These are phyloP conservation scores for Keiferia lycopersicella DNA, from an alignment of 2,888 invertebrate species.

Conservation along the genomic window DNA sequence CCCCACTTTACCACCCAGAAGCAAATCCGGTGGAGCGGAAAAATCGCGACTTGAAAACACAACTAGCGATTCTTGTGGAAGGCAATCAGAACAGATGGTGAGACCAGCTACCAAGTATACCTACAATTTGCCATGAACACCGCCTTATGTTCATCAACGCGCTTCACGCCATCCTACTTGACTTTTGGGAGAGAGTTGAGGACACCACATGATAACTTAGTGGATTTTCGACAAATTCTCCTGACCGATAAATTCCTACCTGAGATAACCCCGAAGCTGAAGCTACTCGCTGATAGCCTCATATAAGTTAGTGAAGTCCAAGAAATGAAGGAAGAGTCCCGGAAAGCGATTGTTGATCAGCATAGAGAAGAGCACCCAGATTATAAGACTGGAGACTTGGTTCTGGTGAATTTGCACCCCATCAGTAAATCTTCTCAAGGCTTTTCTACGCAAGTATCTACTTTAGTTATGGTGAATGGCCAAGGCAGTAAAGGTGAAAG, in stretches of 20 bases:
- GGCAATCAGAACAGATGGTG: slow-evolving; percentile 37
- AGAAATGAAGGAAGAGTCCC: slow-evolving; percentile 31
- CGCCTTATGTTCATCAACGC: slow-evolving; percentile 31
- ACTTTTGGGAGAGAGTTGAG: slow-evolving; percentile 41
- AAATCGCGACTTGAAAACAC: slow-evolving; percentile 44
- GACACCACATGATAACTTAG: slow-evolving; percentile 31
- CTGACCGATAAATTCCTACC: slow-evolving; percentile 32
- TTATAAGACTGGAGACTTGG: slow-evolving; percentile 31
- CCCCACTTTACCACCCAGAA: slow-evolving; percentile 46
- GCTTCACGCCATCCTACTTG: slow-evolving; percentile 37
- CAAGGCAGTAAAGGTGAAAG: too few relatives aligned
- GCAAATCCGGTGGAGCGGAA: slow-evolving; percentile 47
- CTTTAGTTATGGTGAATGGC: too few relatives aligned
- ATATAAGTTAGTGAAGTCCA: slow-evolving; percentile 31
- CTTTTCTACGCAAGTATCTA: too few relatives aligned
- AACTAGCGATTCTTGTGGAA: slow-evolving; percentile 39
- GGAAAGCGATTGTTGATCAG: slow-evolving; percentile 30
- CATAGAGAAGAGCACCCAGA: slow-evolving; percentile 24
- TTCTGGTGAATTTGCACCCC: slow-evolving; percentile 28
- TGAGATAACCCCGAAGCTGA: slow-evolving; percentile 32
- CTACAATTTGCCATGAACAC: slow-evolving; percentile 43
- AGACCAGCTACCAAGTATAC: slow-evolving; percentile 34
- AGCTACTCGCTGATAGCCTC: slow-evolving; percentile 22
- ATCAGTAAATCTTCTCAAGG: slow-evolving; percentile 30
- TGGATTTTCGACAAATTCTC: slow-evolving; percentile 30